A percentile compares a stretch with the other conserved stretches of the same genome.
phyloP scores from a whole-genome alignment of 1,140 invertebrate species.

The Caenorhabditis inopinata region DNA sequence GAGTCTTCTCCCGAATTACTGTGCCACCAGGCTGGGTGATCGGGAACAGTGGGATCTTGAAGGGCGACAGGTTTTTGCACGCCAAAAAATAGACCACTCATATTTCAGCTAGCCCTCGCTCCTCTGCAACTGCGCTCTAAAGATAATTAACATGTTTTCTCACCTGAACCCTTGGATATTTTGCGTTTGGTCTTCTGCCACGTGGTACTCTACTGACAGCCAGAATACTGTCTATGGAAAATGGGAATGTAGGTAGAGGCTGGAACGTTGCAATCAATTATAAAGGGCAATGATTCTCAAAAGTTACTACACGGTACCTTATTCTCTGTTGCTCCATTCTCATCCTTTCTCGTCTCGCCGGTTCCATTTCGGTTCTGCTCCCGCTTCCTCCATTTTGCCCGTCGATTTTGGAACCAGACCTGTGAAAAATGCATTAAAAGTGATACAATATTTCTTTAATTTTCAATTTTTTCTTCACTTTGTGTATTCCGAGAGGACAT shows the following conservation, averaged over 20 bases:
- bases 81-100: slow-evolving; percentile 59
- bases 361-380: slow-evolving; percentile 90
- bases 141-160: background rate
- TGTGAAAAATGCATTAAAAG: slow-evolving; percentile 70
- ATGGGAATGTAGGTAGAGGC: slow-evolving; percentile 40
- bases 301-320: too few relatives aligned
- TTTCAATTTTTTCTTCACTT: too few relatives aligned
- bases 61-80: slow-evolving; percentile 67
- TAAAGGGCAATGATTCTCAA: too few relatives aligned
- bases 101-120: background rate
- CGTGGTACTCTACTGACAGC: slow-evolving; percentile 67
- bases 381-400: slow-evolving; percentile 98
- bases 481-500: too few relatives aligned
- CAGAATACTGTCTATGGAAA: slow-evolving; percentile 67
- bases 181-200: slow-evolving; percentile 68
- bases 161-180: slow-evolving; percentile 68
- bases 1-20: slow-evolving; percentile 51
- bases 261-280: background rate
- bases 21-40: slow-evolving; percentile 68
- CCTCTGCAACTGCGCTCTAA: background rate
- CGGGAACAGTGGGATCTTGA: slow-evolving; percentile 67
- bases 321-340: background rate
- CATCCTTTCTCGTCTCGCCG: slow-evolving; percentile 73
- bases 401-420: slow-evolving; percentile 91
- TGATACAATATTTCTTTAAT: too few relatives aligned